Evolutionary conservation across 2,888 invertebrate species (phyloP).

Genomic region (Argynnis bischoffii): DNA sequence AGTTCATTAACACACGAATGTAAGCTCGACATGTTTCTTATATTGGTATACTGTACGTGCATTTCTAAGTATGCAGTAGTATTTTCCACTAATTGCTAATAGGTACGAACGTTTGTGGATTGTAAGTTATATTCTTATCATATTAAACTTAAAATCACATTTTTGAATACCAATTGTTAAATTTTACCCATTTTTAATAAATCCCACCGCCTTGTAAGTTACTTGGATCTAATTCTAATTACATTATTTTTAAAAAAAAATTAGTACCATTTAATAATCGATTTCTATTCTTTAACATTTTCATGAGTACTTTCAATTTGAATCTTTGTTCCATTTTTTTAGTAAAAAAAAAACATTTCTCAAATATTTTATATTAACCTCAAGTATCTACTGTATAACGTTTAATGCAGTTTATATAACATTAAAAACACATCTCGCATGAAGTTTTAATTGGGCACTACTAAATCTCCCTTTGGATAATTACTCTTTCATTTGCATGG

Average conservation of each 20-base stretch:
- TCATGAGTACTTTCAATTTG: neutral
- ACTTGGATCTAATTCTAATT: neutral
- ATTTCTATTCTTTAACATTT: neutral
- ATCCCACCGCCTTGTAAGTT: conserved; percentile 12
- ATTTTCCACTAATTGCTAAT: conserved; percentile 36
- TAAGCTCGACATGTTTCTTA: conserved; percentile 51
- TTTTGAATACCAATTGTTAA: neutral
- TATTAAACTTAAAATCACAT: neutral
- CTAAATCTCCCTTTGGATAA: conserved; percentile 6
- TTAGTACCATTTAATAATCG: neutral
- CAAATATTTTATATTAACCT: neutral
- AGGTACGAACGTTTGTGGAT: conserved; percentile 25
- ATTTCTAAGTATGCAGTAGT: conserved; percentile 49
- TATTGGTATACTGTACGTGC: conserved; percentile 46
- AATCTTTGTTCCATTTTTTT: neutral
- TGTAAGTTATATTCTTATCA: conserved; percentile 24
- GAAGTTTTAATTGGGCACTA: conserved; percentile 7
- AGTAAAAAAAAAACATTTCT: neutral
- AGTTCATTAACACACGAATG: conserved; percentile 36
- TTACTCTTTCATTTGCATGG: conserved; percentile 10
- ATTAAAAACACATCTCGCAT: conserved; percentile 13
- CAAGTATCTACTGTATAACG: neutral
- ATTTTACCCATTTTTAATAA: neutral
- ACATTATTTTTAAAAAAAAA: neutral
- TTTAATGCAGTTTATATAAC: neutral